Conservation (phyloP, 2,797 vertebrate genomes). For the Leptodactylus fallax region DNA sequence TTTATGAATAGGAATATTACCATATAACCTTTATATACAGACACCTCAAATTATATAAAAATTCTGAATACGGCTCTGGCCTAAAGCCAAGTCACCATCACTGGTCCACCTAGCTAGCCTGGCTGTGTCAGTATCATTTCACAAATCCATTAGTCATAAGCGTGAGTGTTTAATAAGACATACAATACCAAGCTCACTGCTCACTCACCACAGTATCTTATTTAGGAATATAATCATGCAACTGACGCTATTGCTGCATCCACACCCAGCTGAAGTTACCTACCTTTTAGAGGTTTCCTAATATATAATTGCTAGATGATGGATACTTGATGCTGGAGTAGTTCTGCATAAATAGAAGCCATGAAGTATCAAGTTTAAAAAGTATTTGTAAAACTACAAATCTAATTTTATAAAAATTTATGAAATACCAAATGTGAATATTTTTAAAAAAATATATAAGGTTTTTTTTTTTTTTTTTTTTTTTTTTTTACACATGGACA, state of each 20-base stretch:
- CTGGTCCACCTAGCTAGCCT: not conserved
- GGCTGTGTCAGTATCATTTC: not conserved
- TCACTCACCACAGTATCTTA: not conserved
- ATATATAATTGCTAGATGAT: not conserved
- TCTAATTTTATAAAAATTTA: too few species aligned
- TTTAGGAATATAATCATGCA: not conserved
- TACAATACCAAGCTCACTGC: not conserved
- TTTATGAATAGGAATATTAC: not conserved
- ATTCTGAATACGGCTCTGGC: not conserved
- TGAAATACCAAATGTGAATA: too few species aligned
- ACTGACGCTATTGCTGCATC: not conserved
- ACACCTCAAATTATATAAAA: not conserved
- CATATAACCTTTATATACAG: not conserved
- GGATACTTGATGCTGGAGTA: not conserved
- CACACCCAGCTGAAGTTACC: not conserved
- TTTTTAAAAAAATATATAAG: too few species aligned
- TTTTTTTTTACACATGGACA: too few species aligned
- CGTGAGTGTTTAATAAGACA: not conserved
- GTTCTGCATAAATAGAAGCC: not conserved
- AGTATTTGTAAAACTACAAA: too few species aligned
- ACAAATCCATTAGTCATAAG: slow-evolving; percentile 12
- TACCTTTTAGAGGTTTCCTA: not conserved
- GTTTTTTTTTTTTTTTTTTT: too few species aligned
- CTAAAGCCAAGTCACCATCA: not conserved
- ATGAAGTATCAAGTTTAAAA: too few species aligned